Base-by-base conservation (phyloP, 2,113 vertebrate species). In the Poeciliopsis retropinna region DNA sequence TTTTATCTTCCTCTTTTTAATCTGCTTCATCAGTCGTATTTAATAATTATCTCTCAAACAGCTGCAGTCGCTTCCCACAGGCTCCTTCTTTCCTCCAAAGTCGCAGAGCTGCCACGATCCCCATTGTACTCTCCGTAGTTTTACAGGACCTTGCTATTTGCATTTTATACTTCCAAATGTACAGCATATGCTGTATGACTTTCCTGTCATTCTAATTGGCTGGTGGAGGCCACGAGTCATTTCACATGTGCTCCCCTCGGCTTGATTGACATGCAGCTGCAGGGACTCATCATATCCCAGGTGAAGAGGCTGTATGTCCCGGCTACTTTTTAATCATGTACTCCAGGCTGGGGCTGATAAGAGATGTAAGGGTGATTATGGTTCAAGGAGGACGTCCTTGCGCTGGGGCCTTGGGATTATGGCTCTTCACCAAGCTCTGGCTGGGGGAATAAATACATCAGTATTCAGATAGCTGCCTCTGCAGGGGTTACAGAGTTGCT, bases 321-420 rank as follows among this genome's bases (percentile, higher is more conserved):
- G 76, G 82, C 66, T 81, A 82, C 79, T 88, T 92, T 90, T 92
- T 92, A 92, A 94, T 93, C 88, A 92, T 89, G 82, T 80, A 82
- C 85, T 73, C 51, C 79, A 73, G 86, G 79, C 85, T 66, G 65
- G 67, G 70, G 65, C 79, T 73, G 90, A 93, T 93, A 89, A 92
- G 87, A 93, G 90, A 93, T 93, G 87, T 91, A 90, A 80, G 81
- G 87, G 86, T 89, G 93, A 92, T 93, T 92, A 91, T 81, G 84
- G 90, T 90, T 91, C 83, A 87, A 89, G 90, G 87, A 92, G 81
- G 88, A 88, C n/a, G 82, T 92, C 89, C 90, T 94, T 92, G 91
- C 5, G 4, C 82, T 41, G 71, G 60, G 80, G 86, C 88, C 84
- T 81, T 88, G 89, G 91, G 88, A 92, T 92, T 91, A 88, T 78